Evolutionary conservation across 2,797 vertebrate species (phyloP), one percentile per base, ranked within the genome.

Genomic region (Aeoliscus strigatus): DNA sequence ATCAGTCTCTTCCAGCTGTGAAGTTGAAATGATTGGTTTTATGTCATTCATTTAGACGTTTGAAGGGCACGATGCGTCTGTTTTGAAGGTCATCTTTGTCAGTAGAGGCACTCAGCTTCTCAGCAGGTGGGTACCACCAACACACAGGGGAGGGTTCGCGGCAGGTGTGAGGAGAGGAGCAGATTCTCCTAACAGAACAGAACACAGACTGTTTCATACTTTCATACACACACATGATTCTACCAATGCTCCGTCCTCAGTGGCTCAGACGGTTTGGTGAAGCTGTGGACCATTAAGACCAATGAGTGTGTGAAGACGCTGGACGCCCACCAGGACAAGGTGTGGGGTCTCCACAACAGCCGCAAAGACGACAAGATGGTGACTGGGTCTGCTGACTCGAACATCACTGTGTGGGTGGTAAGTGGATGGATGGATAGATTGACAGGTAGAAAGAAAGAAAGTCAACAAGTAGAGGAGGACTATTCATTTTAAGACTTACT

Each of bases 241-340:
- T 14, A 25, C 27, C 8, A 4, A 13, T 9, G 10, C 31, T 49
- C 11, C 25, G 4, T 69, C 37, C n/a, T 30, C 9, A 99, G 96
- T 0, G 96, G 93, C 17, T 95, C 96, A 0, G 94, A 99, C 0
- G 96, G 96, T 9, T 91, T 99, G 6, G 51, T 98, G 16, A 99
- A 98, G 56, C 90, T 99, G 17, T 99, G 96, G 96, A 98, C 95
- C 34, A 94, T 98, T 60, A 99, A 98, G 76, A 93, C 84, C 27
- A 97, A 96, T 0, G 95, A 97, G 70, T 99, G 96, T 4, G 90
- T 97, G 57, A 92, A 90, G 77, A 98, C 96, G 0, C 49, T 98
- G 27, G 96, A 98, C 1, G 91, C 84, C 16, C 96, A 99, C 1
- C 91, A 93, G 62, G 90, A 94, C 57, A 98, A 98, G 81, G 89